These are phyloP conservation scores for Drosophila pectinifera DNA, from an alignment of 1,140 invertebrate genomes.

Conservation along the genomic window DNA sequence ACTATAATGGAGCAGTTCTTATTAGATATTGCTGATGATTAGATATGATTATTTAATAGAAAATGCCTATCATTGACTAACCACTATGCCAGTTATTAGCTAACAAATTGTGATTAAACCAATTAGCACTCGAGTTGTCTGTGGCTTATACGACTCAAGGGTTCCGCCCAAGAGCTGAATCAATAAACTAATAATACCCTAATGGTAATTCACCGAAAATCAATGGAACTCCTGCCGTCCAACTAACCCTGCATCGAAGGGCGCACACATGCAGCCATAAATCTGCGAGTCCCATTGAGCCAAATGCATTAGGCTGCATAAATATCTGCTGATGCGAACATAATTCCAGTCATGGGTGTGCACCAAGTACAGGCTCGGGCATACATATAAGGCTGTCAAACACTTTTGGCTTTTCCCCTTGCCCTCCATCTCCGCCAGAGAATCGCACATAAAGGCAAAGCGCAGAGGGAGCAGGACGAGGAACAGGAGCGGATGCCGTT, in stretches of 20 bases:
- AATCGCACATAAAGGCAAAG: constrained; percentile 36
- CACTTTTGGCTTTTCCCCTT: constrained; percentile 32
- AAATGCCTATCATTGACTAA: too few relatives aligned
- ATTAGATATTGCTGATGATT: too few relatives aligned
- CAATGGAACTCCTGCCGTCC: background rate
- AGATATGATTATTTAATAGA: background rate
- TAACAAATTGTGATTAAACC: background rate
- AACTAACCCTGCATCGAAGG: constrained; percentile 1
- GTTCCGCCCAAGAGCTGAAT: constrained; percentile 1
- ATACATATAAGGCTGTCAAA: constrained; percentile 24
- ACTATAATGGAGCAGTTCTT: background rate
- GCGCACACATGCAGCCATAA: constrained; percentile 20
- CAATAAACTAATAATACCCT: background rate
- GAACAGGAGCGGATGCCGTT: constrained; percentile 3
- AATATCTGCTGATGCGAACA: constrained; percentile 55
- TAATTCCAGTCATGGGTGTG: constrained; percentile 44
- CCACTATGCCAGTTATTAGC: background rate
- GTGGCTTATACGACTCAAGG: background rate
- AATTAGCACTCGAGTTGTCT: background rate
- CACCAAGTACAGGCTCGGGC: constrained; percentile 22
- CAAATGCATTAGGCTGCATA: constrained; percentile 59
- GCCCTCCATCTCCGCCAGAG: constrained; percentile 8
- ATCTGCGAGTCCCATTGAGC: constrained; percentile 27
- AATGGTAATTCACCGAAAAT: constrained; percentile 6
- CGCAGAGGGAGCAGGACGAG: constrained; percentile 17